Evolutionary conservation across 2,888 invertebrate species (phyloP).

Genomic region (Trachelus troglodyta): DNA sequence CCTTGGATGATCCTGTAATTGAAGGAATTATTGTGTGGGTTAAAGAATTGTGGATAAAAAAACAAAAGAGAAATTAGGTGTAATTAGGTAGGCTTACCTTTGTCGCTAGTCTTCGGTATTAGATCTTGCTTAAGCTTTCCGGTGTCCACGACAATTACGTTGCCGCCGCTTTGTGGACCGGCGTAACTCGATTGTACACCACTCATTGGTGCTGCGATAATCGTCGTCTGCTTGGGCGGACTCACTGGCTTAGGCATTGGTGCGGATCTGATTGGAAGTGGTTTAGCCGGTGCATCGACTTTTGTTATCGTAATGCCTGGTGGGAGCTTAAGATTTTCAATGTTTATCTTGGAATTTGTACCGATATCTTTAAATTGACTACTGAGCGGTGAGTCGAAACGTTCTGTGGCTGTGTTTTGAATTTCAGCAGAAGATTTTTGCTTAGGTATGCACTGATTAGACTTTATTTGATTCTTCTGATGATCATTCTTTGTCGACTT

Average conservation of each 20-base stretch:
- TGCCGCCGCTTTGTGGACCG: constrained; percentile 66
- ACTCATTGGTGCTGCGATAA: constrained; percentile 63
- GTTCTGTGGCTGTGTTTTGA: constrained; percentile 28
- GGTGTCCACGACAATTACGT: constrained; percentile 74
- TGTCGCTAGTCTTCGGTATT: constrained; percentile 53
- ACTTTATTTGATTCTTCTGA: constrained; percentile 44
- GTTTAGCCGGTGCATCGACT: constrained; percentile 69
- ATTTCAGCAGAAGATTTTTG: constrained; percentile 25
- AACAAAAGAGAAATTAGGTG: neutral
- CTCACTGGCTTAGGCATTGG: constrained; percentile 53
- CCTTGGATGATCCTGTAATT: constrained; percentile 40
- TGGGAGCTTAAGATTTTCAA: constrained; percentile 70
- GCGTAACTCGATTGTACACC: constrained; percentile 55
- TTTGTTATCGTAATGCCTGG: constrained; percentile 86
- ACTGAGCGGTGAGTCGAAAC: constrained; percentile 45
- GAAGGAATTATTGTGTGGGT: constrained; percentile 2
- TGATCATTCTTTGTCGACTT: constrained; percentile 37
- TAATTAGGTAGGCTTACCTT: constrained; percentile 40
- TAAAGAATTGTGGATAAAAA: neutral
- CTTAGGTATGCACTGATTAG: constrained; percentile 32
- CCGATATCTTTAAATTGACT: constrained; percentile 53
- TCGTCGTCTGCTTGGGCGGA: constrained; percentile 60
- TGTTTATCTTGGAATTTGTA: constrained; percentile 54
- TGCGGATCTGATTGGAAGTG: constrained; percentile 55
- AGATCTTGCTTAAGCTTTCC: constrained; percentile 69